Percentiles rank a stretch among this genome's conserved stretches.
phyloP scores from a whole-genome alignment of 2,113 vertebrate genomes.

The cattle (Bos taurus) region ARS-UCD2.0 NC_037328.1:129230501-129231000 shows the following conservation, averaged over 20 bases:
- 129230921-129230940: neutral
- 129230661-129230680: neutral
- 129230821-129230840: slow-evolving; percentile 15
- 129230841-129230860: neutral
- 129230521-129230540: slow-evolving; percentile 70
- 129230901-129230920: neutral
- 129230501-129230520: slow-evolving; percentile 47
- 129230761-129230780: neutral
- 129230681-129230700: neutral
- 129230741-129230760: neutral
- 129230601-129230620: slow-evolving; percentile 63
- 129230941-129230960: neutral
- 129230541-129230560: slow-evolving; percentile 56
- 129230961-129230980: neutral
- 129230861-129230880: neutral
- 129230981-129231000: neutral
- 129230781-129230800: neutral
- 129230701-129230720: slow-evolving; percentile 41
- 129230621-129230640: neutral
- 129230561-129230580: slow-evolving; percentile 53
- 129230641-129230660: neutral
- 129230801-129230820: neutral
- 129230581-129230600: slow-evolving; percentile 65
- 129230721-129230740: neutral
- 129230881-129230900: neutral